Conservation (phyloP, 2,113 vertebrate genomes). For the Addax nasomaculatus region DNA sequence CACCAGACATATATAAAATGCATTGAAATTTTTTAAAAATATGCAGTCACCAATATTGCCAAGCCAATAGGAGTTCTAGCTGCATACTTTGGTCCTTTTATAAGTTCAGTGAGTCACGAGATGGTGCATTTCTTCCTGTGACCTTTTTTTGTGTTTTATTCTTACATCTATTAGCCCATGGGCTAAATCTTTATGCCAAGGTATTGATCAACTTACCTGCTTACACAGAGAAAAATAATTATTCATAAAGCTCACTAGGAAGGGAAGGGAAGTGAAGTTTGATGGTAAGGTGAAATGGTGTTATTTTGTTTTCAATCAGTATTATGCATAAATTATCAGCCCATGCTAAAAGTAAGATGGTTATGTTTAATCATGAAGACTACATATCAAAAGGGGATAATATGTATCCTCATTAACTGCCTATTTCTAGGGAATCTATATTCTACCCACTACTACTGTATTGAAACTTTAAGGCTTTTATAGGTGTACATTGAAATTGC, state of each 20-base stretch:
- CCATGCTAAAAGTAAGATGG: not conserved
- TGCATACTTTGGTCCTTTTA: not conserved
- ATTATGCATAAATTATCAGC: not conserved
- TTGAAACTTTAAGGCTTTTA: constrained; percentile 5
- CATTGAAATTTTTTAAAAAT: not conserved
- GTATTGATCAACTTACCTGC: not conserved
- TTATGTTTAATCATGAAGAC: not conserved
- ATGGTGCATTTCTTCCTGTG: not conserved
- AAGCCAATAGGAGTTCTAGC: not conserved
- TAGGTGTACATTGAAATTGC: not conserved
- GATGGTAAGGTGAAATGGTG: not conserved
- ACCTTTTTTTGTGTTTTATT: not conserved
- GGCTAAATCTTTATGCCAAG: not conserved
- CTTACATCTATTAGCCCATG: not conserved
- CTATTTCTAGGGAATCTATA: constrained; percentile 4
- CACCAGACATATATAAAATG: not conserved
- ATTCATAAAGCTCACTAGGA: not conserved
- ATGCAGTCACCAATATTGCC: not conserved
- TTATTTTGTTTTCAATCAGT: constrained; percentile 12
- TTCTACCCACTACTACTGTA: not conserved
- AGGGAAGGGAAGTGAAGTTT: not conserved
- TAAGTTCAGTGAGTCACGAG: not conserved
- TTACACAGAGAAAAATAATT: not conserved
- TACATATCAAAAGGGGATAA: not conserved
- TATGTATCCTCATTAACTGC: not conserved